These are phyloP conservation scores for Listrodromus nycthemerus DNA, from an alignment of 2,888 invertebrate species.

Conservation along the genomic window DNA sequence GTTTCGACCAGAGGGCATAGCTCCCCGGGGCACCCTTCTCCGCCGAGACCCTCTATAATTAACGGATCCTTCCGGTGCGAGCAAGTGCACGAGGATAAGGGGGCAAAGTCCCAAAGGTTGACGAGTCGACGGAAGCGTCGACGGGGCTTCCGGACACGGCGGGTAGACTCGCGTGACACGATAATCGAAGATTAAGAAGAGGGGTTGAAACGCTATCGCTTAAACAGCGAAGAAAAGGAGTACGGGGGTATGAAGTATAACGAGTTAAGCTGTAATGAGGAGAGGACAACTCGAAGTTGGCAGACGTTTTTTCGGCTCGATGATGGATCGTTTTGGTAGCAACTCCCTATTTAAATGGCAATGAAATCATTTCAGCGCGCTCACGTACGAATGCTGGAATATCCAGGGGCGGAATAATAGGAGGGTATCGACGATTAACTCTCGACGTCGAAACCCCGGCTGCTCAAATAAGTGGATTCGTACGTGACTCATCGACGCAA, in stretches of 20 bases:
- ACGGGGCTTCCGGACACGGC: constrained; percentile 22
- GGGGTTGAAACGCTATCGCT: constrained; percentile 17
- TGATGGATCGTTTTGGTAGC: constrained; percentile 36
- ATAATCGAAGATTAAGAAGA: constrained; percentile 74
- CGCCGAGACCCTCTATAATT: constrained; percentile 73
- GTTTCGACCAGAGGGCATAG: constrained; percentile 16
- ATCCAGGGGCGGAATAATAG: constrained; percentile 24
- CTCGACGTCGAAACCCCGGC: constrained; percentile 38
- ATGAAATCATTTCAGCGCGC: constrained; percentile 56
- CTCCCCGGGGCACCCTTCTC: constrained; percentile 41
- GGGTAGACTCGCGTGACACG: constrained; percentile 71
- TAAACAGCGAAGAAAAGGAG: not conserved
- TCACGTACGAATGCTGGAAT: constrained; percentile 31
- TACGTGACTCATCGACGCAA: constrained; percentile 65
- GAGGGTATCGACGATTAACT: constrained; percentile 62
- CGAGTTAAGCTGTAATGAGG: not conserved
- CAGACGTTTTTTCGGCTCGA: constrained; percentile 19
- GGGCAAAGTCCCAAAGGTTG: constrained; percentile 51
- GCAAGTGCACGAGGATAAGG: constrained; percentile 20
- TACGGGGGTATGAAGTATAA: constrained; percentile 8
- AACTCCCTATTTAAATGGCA: constrained; percentile 47
- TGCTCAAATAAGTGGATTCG: constrained; percentile 61
- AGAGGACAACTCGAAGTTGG: constrained; percentile 28
- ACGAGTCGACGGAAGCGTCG: constrained; percentile 66
- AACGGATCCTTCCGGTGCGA: constrained; percentile 72